A percentile compares a stretch with the other conserved stretches of the same genome.
These are phyloP conservation scores for Melinaea menophilus DNA, from an alignment of 2,888 invertebrate genomes.

Conservation along the genomic window DNA sequence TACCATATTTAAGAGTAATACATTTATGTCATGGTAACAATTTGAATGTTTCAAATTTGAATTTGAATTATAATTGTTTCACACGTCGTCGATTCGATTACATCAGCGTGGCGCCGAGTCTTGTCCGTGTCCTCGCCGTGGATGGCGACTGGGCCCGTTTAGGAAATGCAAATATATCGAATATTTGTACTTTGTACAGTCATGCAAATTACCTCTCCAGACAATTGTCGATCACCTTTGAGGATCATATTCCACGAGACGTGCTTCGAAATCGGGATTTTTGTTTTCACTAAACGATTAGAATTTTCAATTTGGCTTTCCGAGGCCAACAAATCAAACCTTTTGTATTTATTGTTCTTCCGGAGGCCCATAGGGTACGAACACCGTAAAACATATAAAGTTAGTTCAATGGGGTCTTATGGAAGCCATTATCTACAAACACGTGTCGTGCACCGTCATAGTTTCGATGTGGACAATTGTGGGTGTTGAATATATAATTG, in stretches of 20 bases:
- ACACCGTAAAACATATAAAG: constrained; percentile 24
- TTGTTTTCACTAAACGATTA: constrained; percentile 51
- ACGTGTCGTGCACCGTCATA: constrained; percentile 34
- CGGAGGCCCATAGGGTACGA: constrained; percentile 27
- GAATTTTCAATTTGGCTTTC: constrained; percentile 45
- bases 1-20: constrained; percentile 47
- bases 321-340: constrained; percentile 39
- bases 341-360: constrained; percentile 32
- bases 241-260: constrained; percentile 55
- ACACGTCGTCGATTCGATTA: constrained; percentile 54
- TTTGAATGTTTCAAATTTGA: constrained; percentile 58
- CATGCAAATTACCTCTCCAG: constrained; percentile 68
- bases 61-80: constrained; percentile 60
- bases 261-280: constrained; percentile 63
- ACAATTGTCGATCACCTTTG: constrained; percentile 72
- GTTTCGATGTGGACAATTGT: constrained; percentile 41
- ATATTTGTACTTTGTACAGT: constrained; percentile 53
- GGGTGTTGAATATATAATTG: constrained; percentile 41
- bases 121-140: constrained; percentile 47
- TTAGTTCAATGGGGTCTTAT: constrained; percentile 19
- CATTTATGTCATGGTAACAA: constrained; percentile 56
- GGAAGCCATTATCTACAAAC: constrained; percentile 13
- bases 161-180: constrained; percentile 70
- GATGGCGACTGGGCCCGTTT: constrained; percentile 48
- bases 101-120: constrained; percentile 59